phyloP scores from a whole-genome alignment of 1,140 invertebrate genomes.

The Sipha flava region DNA sequence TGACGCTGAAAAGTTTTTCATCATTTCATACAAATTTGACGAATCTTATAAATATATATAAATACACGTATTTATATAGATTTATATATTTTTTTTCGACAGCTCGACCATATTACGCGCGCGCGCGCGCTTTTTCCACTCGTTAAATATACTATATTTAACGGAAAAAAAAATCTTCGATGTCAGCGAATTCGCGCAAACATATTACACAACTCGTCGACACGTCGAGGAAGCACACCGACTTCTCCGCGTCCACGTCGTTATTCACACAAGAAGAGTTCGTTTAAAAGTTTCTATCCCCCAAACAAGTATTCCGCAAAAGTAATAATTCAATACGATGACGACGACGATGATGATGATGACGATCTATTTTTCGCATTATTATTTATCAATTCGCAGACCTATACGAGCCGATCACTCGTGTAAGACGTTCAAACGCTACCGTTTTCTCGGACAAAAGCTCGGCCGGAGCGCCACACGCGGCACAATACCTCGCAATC shows the following conservation, averaged over 20 bases:
- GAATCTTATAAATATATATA: not conserved
- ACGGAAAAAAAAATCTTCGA: not conserved
- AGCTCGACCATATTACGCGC: not conserved
- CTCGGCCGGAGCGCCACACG: too few relatives aligned
- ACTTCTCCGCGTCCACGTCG: too few relatives aligned
- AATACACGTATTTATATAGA: not conserved
- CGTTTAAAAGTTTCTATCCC: not conserved
- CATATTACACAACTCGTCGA: too few relatives aligned
- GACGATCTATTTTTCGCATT: too few relatives aligned
- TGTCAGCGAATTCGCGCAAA: not conserved
- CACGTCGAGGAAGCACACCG: too few relatives aligned
- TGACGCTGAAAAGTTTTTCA: not conserved
- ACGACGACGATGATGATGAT: too few relatives aligned
- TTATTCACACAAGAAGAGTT: not conserved
- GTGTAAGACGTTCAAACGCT: too few relatives aligned
- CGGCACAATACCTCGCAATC: too few relatives aligned
- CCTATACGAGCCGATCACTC: too few relatives aligned
- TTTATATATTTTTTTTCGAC: not conserved
- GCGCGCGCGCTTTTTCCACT: not conserved
- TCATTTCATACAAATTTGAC: not conserved
- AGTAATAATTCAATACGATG: too few relatives aligned
- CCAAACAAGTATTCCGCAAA: not conserved
- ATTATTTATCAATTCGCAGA: too few relatives aligned
- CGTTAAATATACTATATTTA: not conserved
- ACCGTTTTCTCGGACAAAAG: too few relatives aligned